phyloP scores from a whole-genome alignment of 2,888 invertebrate species.

The Parapristionchus giblindavisi region DNA sequence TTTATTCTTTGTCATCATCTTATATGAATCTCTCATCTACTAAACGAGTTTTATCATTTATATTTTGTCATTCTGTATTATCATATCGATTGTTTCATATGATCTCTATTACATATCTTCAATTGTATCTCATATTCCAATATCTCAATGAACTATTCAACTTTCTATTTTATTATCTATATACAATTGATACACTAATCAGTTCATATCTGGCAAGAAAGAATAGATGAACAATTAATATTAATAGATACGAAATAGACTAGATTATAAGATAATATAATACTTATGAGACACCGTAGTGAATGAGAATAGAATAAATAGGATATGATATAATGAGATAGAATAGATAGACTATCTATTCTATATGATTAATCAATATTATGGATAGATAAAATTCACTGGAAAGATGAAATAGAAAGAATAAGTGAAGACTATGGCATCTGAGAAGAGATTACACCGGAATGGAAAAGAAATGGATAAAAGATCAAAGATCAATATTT shows the following conservation, averaged over 20 bases:
- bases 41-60: slow-evolving; percentile 17
- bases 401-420: slow-evolving; percentile 2
- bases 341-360: background rate
- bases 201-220: background rate
- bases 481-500: background rate
- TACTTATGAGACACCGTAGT: background rate
- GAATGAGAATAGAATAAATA: background rate
- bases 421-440: background rate
- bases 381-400: background rate
- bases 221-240: background rate
- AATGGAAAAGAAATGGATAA: background rate
- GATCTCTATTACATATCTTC: background rate
- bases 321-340: background rate
- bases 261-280: slow-evolving; percentile 12
- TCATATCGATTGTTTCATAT: background rate
- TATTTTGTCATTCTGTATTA: background rate
- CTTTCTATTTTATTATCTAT: background rate
- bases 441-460: background rate
- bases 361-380: background rate
- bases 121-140: too few species aligned
- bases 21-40: background rate
- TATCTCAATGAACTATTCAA: background rate
- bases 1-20: background rate
- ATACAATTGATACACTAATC: background rate
- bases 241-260: background rate